phyloP scores from a whole-genome alignment of 1,140 invertebrate species.

The Platorchestia sp. region DNA sequence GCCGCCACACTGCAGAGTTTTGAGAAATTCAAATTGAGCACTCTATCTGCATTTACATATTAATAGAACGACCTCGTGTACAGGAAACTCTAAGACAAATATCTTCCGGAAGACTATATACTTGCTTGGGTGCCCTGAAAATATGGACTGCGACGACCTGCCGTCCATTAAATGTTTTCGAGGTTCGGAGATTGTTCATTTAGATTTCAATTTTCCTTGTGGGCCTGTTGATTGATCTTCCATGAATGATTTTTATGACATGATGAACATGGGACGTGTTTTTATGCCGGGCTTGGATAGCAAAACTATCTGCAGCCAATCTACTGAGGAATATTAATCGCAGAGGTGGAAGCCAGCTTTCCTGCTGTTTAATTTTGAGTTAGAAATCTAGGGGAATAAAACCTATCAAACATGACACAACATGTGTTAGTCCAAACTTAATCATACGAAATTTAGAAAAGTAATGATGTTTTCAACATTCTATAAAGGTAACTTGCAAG shows the following conservation, averaged over 20 bases:
- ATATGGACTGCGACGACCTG: background rate
- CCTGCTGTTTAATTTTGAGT: background rate
- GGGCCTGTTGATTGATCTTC: conserved; percentile 29
- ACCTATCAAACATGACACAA: background rate
- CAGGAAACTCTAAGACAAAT: conserved; percentile 15
- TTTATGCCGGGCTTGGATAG: background rate
- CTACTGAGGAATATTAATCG: background rate
- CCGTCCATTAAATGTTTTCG: conserved; percentile 25
- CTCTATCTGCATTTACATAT: conserved; percentile 5
- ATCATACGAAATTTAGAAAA: background rate
- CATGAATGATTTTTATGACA: conserved; percentile 27
- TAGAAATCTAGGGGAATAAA: background rate
- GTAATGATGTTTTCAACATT: too few relatives aligned
- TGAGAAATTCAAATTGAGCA: background rate
- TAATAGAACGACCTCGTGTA: background rate
- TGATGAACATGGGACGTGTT: conserved; percentile 38
- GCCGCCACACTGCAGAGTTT: background rate
- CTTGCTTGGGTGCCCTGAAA: background rate
- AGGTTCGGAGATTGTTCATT: conserved; percentile 31
- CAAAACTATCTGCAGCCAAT: conserved; percentile 15
- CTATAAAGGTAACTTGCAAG: too few relatives aligned
- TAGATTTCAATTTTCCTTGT: conserved; percentile 38
- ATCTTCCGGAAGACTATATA: background rate
- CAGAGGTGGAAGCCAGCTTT: background rate
- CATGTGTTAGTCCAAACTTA: background rate